Percentiles rank a stretch among this genome's conserved stretches.
These are phyloP conservation scores for Natator depressus DNA, from an alignment of 2,113 vertebrate genomes.

Conservation along the genomic window DNA sequence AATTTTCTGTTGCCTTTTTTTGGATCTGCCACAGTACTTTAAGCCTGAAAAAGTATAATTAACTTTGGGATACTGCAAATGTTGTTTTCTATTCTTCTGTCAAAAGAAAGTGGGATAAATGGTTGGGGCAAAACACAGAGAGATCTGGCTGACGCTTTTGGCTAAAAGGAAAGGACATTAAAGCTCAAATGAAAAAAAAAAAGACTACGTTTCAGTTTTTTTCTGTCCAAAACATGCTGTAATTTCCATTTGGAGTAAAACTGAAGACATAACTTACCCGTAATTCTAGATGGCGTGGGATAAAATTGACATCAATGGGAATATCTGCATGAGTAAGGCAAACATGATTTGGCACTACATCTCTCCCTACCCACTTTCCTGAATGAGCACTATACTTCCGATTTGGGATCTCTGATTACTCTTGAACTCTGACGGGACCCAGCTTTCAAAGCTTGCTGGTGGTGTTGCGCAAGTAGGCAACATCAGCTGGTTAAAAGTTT, in stretches of 20 bases:
- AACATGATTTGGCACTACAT: neutral
- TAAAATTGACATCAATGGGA: neutral
- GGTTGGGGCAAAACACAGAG: conserved; percentile 65
- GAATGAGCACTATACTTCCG: neutral
- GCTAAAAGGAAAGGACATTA: conserved; percentile 68
- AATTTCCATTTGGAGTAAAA: neutral
- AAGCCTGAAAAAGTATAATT: conserved; percentile 79
- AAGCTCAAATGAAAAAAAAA: conserved; percentile 44
- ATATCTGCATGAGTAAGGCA: neutral
- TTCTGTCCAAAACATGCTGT: neutral
- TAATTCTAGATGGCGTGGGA: neutral
- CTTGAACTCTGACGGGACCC: neutral
- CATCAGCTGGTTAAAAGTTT: neutral
- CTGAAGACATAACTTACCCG: neutral
- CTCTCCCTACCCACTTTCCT: neutral
- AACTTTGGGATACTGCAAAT: conserved; percentile 79
- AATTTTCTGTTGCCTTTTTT: conserved; percentile 81
- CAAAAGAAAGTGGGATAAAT: conserved; percentile 79
- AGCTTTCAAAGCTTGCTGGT: neutral
- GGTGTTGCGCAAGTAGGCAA: neutral
- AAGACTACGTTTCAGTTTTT: neutral
- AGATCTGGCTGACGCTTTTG: conserved; percentile 66
- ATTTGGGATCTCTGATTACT: neutral
- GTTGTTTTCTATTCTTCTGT: conserved; percentile 80
- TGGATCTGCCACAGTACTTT: conserved; percentile 82